Base-by-base conservation (phyloP, 2,113 vertebrate species). In the Piaya cayana region DNA sequence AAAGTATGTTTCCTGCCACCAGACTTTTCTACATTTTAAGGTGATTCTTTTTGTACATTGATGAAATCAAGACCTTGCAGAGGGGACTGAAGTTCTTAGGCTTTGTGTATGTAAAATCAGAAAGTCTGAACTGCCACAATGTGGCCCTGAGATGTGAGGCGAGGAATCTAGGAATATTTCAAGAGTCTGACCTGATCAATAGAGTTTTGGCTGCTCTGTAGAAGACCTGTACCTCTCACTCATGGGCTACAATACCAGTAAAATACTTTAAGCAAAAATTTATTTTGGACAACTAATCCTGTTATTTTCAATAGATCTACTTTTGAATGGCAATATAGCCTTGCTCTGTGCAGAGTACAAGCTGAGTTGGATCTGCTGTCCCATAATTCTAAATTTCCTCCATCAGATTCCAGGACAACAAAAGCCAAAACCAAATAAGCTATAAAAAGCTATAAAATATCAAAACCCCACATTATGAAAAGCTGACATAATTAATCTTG, bases 391-490 rank as follows among this genome's bases (percentile, higher is more conserved):
- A 89, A 70, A 85, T 67, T 88, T 92, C 15, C 37, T 95, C 93
- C 89, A 95, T 95, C 65, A n/a, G 53, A 60, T 85, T 84, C 62
- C 59, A 5, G 39, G 39, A 39, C 39, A 39, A 39, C 9, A 39
- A 39, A 11, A 39, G 9, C 39, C 39, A 9, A 43, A 68, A 82
- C 13, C 0, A 1, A 96, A 90, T 36, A 88, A 84, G 49, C 11
- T 93, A 94, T 91, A 62, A 94, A 96, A 96, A 95, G 37, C 27
- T 87, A 11, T 11, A 69, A 96, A 95, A 94, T 89, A 89, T 71
- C 71, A 93, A 75, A 94, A 94, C 2, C 18, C 9, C 37, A 36
- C 4, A 21, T 43, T 86, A 53, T 36, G 27, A 34, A 76, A 87
- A 80, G 16, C n/a, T 94, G 39, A 81, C 15, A 59, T 36, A 78